Conservation (phyloP, 2,113 vertebrate genomes). For the Neotoma lepida region DNA sequence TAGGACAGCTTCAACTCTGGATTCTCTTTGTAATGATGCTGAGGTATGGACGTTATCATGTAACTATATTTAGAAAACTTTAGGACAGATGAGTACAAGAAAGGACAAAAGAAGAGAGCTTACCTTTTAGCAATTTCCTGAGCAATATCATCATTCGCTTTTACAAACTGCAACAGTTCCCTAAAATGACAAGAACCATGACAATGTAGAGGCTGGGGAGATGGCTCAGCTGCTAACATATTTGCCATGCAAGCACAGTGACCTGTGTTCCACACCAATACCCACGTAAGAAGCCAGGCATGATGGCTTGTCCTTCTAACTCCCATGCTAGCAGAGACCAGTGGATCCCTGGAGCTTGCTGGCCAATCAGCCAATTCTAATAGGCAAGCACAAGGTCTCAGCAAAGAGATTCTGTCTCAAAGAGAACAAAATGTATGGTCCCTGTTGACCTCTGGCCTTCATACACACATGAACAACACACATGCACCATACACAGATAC, state of each 20-base stretch:
- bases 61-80: constrained; percentile 29
- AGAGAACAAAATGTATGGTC: not conserved
- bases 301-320: not conserved
- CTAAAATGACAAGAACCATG: constrained; percentile 83
- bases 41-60: not conserved
- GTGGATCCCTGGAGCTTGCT: not conserved
- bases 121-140: constrained; percentile 93
- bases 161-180: constrained; percentile 93
- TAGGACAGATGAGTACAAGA: not conserved
- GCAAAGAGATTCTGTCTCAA: not conserved
- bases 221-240: not conserved
- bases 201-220: not conserved
- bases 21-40: constrained; percentile 14
- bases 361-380: not conserved
- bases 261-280: not conserved
- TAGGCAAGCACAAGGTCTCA: not conserved
- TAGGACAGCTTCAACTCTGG: constrained; percentile 1
- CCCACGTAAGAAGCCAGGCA: not conserved
- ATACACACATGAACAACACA: not conserved
- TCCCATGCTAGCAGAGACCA: not conserved
- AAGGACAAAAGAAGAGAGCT: constrained; percentile 66
- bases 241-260: not conserved
- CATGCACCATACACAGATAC: not conserved
- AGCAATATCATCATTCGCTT: constrained; percentile 93
- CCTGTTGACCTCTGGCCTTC: not conserved